Evolutionary conservation across 1,140 invertebrate species (phyloP).

Genomic region (Drosophila bipectinata): DNA sequence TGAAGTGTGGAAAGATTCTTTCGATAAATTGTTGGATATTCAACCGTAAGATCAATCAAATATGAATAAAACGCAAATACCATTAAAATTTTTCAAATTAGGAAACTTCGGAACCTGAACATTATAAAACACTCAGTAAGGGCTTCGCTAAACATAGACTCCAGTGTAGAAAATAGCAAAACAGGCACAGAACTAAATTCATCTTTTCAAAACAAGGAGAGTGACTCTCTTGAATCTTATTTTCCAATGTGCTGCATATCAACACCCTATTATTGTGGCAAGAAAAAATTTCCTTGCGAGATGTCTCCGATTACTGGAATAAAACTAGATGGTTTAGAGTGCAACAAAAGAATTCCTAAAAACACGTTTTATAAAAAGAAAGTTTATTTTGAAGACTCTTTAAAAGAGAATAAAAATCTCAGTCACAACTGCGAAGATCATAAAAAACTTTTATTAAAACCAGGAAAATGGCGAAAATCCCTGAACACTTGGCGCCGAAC

Average conservation of each 20-base stretch:
- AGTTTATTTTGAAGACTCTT: not conserved
- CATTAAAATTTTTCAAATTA: conserved; percentile 14
- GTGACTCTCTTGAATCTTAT: not conserved
- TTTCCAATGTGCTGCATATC: conserved; percentile 38
- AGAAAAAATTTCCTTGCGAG: conserved; percentile 62
- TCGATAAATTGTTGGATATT: conserved; percentile 63
- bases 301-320: conserved; percentile 59
- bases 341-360: not conserved
- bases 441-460: conserved; percentile 35
- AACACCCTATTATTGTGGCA: conserved; percentile 43
- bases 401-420: not conserved
- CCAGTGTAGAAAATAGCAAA: conserved; percentile 73
- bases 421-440: not conserved
- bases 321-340: conserved; percentile 36
- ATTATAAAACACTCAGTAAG: conserved; percentile 57
- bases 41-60: conserved; percentile 39
- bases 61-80: not conserved
- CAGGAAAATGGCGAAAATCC: conserved; percentile 80
- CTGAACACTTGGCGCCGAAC: conserved; percentile 50
- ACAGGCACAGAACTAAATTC: not conserved
- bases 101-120: conserved; percentile 56
- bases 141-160: conserved; percentile 72
- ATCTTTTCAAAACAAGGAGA: not conserved
- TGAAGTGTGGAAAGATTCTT: conserved; percentile 70
- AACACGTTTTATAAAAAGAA: not conserved